Evolutionary conservation across 2,888 invertebrate species (phyloP).

Genomic region (Biston betularia): DNA sequence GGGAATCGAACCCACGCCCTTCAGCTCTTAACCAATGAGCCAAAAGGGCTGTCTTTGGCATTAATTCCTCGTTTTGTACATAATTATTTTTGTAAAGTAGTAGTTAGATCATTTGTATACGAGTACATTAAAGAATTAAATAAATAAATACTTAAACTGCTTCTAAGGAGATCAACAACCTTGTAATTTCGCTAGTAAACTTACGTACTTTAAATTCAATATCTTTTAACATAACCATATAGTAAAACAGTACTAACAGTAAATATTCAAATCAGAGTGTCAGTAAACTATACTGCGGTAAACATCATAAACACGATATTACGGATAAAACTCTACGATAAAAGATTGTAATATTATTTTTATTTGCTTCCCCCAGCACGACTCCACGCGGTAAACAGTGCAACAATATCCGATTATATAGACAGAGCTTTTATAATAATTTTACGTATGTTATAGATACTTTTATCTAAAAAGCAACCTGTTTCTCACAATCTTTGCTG

Average conservation of each 20-base stretch:
- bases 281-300: slow-evolving; percentile 29
- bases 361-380: slow-evolving; percentile 51
- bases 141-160: too few species aligned
- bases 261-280: slow-evolving; percentile 24
- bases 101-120: too few species aligned
- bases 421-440: slow-evolving; percentile 39
- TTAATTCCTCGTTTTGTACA: too few species aligned
- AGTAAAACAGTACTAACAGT: slow-evolving; percentile 14
- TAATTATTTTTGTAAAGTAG: too few species aligned
- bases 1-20: too few species aligned
- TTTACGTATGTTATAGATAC: background rate
- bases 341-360: slow-evolving; percentile 55
- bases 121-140: too few species aligned
- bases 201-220: background rate
- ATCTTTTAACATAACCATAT: slow-evolving; percentile 5
- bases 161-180: too few species aligned
- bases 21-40: too few species aligned
- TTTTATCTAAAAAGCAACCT: background rate
- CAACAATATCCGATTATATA: slow-evolving; percentile 46
- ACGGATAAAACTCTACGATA: slow-evolving; percentile 32
- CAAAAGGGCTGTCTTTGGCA: too few species aligned
- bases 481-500: background rate
- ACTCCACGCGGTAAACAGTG: slow-evolving; percentile 47
- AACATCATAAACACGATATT: slow-evolving; percentile 32
- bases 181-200: background rate